Conservation (phyloP, 2,797 vertebrate species). For the Lacerta agilis region DNA sequence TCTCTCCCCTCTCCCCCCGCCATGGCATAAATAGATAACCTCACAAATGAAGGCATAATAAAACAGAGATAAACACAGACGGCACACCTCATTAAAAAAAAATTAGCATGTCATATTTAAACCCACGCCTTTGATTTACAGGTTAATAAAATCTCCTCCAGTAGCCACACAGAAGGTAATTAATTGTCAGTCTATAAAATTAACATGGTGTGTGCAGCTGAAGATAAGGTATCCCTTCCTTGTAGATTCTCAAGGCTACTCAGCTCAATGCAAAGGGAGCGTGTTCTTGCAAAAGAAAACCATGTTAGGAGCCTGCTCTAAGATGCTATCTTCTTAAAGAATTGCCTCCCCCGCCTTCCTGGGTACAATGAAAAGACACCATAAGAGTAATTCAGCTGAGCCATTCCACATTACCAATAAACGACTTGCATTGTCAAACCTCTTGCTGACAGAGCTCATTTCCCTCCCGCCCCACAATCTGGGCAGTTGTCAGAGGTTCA, state of each 20-base stretch:
- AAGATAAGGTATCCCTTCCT: constrained; percentile 35
- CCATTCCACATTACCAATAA: constrained; percentile 4
- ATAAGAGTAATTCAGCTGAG: constrained; percentile 16
- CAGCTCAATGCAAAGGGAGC: constrained; percentile 24
- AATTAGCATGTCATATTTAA: constrained; percentile 66
- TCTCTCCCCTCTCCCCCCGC: neutral
- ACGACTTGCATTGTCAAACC: neutral
- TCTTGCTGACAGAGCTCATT: neutral
- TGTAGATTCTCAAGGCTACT: constrained; percentile 37
- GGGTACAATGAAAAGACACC: neutral
- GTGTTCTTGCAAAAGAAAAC: constrained; percentile 4
- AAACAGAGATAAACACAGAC: constrained; percentile 54
- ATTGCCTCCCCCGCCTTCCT: constrained; percentile 7
- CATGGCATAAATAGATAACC: constrained; percentile 62
- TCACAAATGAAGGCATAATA: constrained; percentile 61
- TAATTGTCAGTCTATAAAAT: constrained; percentile 70
- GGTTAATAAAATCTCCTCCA: constrained; percentile 66
- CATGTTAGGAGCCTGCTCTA: constrained; percentile 5
- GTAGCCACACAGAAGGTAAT: constrained; percentile 65
- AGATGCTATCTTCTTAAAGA: constrained; percentile 33
- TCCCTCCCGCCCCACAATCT: neutral
- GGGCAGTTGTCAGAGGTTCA: neutral
- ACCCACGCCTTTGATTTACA: constrained; percentile 70
- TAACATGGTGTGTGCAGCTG: constrained; percentile 27
- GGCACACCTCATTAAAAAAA: constrained; percentile 67